Evolutionary conservation across 2,113 vertebrate species (phyloP).

Genomic region (Carassius carassius): DNA sequence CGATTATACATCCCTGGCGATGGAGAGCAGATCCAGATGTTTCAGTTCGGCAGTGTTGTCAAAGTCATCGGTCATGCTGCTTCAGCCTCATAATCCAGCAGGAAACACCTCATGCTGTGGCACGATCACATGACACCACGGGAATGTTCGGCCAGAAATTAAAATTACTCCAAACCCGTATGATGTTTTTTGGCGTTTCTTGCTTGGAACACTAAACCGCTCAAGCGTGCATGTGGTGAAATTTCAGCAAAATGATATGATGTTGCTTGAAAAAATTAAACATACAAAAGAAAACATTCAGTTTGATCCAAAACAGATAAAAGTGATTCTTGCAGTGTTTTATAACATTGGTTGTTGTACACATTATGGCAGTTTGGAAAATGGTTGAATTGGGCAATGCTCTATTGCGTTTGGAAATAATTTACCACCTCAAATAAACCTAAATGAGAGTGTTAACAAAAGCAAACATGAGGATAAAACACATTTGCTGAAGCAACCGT

Average conservation of each 20-base stretch:
- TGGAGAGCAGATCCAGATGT: conserved; percentile 8
- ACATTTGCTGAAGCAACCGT: not conserved
- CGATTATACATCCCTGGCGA: conserved; percentile 5
- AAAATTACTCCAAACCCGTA: not conserved
- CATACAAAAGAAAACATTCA: not conserved
- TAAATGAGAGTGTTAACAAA: not conserved
- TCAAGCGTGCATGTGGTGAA: not conserved
- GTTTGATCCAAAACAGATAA: not conserved
- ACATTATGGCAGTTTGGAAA: not conserved
- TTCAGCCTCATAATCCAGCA: not conserved
- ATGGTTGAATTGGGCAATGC: not conserved
- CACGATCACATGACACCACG: not conserved
- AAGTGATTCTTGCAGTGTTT: not conserved
- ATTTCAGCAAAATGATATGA: not conserved
- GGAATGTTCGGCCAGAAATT: not conserved
- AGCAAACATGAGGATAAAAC: not conserved
- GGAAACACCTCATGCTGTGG: not conserved
- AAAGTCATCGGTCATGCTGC: conserved; percentile 12
- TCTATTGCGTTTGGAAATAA: not conserved
- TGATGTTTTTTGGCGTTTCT: not conserved
- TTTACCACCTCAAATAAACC: not conserved
- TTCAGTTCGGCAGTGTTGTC: not conserved
- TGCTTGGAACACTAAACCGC: not conserved
- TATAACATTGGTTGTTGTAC: not conserved
- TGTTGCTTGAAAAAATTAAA: not conserved